phyloP scores from a whole-genome alignment of 2,888 invertebrate species.

The Papilio elwesi region DNA sequence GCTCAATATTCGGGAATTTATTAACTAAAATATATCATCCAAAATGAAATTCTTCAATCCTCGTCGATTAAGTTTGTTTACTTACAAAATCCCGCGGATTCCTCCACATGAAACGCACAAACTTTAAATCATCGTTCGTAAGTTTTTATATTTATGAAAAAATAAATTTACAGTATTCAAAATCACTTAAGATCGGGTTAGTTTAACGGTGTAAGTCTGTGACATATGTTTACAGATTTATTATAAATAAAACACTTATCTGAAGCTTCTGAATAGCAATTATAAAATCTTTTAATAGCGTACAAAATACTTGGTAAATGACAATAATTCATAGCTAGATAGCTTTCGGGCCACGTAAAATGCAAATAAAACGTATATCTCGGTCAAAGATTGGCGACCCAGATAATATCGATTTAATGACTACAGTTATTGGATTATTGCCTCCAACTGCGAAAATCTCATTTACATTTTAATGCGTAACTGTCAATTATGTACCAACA shows the following conservation, averaged over 20 bases:
- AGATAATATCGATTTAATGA: slow-evolving; percentile 7
- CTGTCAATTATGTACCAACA: too few relatives aligned
- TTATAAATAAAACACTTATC: too few relatives aligned
- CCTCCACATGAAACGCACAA: background rate
- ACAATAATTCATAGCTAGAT: too few relatives aligned
- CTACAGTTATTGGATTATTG: slow-evolving; percentile 19
- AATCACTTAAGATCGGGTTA: too few relatives aligned
- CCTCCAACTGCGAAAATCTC: background rate
- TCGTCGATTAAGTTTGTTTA: slow-evolving; percentile 12
- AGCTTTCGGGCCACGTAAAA: background rate
- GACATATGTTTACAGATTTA: too few relatives aligned
- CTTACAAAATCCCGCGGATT: background rate
- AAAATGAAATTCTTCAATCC: slow-evolving; percentile 14
- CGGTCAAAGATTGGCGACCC: background rate
- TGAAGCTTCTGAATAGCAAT: too few relatives aligned
- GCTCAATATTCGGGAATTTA: slow-evolving; percentile 24
- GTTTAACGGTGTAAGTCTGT: too few relatives aligned
- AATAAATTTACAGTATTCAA: background rate
- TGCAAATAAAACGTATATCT: background rate
- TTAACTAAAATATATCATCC: slow-evolving; percentile 31
- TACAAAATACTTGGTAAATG: too few relatives aligned
- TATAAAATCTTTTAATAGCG: too few relatives aligned
- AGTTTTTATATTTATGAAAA: background rate
- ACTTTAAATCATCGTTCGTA: background rate
- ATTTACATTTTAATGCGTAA: too few relatives aligned